Evolutionary conservation across 2,113 vertebrate genomes (phyloP).

Genomic region (Cottus gobio): DNA sequence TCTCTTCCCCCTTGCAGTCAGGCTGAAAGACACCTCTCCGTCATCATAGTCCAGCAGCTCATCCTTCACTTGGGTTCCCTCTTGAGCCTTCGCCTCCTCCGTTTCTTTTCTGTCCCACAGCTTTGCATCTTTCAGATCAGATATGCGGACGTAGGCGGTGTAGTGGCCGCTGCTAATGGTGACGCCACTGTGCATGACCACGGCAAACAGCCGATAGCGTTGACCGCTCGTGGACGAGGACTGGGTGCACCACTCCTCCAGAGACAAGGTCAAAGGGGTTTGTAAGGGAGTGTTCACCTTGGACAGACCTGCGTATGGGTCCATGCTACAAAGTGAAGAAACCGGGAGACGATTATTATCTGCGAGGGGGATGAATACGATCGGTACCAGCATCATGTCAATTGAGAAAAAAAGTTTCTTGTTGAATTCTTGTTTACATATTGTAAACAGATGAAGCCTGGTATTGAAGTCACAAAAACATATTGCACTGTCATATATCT

Average conservation of each 20-base stretch:
- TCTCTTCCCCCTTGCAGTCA: conserved; percentile 67
- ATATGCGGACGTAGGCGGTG: conserved; percentile 93
- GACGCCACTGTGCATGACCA: conserved; percentile 98
- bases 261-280: conserved; percentile 90
- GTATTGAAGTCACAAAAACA: too few species aligned
- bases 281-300: conserved; percentile 97
- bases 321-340: conserved; percentile 81
- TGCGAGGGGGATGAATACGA: not conserved
- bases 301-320: conserved; percentile 93
- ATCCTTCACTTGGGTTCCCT: conserved; percentile 73
- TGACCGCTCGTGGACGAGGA: conserved; percentile 84
- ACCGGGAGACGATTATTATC: not conserved
- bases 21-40: conserved; percentile 87
- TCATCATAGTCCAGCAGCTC: conserved; percentile 84
- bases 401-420: not conserved
- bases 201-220: conserved; percentile 92
- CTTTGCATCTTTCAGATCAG: conserved; percentile 83
- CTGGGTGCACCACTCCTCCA: conserved; percentile 95
- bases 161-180: conserved; percentile 98
- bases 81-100: conserved; percentile 36
- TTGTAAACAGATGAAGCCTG: too few species aligned
- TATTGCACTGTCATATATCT: too few species aligned
- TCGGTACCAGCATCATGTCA: not conserved
- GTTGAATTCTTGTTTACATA: not conserved
- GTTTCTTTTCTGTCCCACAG: conserved; percentile 66